These are phyloP conservation scores for Microtus ochrogaster DNA, from an alignment of 2,113 vertebrate species.

Conservation along the genomic window DNA sequence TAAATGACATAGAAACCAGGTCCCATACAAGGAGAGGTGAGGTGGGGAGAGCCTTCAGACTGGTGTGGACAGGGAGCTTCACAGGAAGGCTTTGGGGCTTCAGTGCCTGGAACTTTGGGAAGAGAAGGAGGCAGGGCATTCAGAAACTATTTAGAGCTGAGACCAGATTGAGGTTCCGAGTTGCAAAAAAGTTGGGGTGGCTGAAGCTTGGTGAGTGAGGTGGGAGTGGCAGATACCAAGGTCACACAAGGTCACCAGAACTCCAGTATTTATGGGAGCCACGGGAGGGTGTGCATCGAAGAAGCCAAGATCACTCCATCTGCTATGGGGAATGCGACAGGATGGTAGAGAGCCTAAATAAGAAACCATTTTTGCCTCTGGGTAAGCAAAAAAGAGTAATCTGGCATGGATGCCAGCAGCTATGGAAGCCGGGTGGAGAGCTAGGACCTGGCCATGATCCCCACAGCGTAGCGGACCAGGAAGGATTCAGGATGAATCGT, in stretches of 20 bases:
- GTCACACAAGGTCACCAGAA: not conserved
- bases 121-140: no score
- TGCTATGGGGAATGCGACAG: fast-evolving
- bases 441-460: not conserved
- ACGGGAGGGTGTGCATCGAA: no score
- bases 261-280: not conserved
- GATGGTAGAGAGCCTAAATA: not conserved
- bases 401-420: not conserved
- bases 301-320: not conserved
- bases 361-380: not conserved
- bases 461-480: not conserved
- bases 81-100: not conserved
- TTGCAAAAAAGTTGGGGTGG: not conserved
- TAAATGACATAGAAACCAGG: not conserved
- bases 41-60: not conserved
- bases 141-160: not conserved
- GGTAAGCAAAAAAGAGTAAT: not conserved
- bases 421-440: not conserved
- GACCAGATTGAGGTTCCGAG: not conserved
- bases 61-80: not conserved
- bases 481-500: not conserved
- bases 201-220: not conserved
- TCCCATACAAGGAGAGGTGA: not conserved
- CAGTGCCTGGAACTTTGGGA: not conserved
- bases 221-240: not conserved